Evolutionary conservation across 2,113 vertebrate genomes (phyloP).

Genomic region (Colistium nudipinnis): DNA sequence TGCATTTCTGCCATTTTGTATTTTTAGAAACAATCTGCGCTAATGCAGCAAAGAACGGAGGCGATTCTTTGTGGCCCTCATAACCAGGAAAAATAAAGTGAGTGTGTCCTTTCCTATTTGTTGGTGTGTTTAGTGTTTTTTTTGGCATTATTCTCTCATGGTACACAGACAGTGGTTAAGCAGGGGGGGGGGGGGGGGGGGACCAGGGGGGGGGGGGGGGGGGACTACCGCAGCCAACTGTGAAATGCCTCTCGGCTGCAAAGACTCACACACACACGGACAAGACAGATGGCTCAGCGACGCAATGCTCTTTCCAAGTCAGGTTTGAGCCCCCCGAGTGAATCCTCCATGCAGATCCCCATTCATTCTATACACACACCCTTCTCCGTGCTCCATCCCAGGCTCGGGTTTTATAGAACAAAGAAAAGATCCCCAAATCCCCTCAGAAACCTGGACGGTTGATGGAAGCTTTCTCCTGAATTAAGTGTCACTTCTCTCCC

Average conservation of each 20-base stretch:
- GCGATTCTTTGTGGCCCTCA: background rate
- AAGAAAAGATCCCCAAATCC: constrained; percentile 36
- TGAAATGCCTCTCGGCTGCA: constrained; percentile 53
- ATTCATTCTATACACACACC: constrained; percentile 40
- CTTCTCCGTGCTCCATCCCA: background rate
- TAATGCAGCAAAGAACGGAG: background rate
- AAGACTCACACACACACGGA: constrained; percentile 33
- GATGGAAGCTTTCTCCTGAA: constrained; percentile 39
- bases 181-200: no score
- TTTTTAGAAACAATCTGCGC: constrained; percentile 15
- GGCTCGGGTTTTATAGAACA: constrained; percentile 1
- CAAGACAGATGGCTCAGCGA: constrained; percentile 79
- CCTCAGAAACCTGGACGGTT: constrained; percentile 20
- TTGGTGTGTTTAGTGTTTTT: constrained; percentile 32
- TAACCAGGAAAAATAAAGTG: no score
- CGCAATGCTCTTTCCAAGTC: constrained; percentile 70
- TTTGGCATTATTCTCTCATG: constrained; percentile 14
- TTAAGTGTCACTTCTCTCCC: constrained; percentile 17
- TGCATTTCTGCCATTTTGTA: constrained; percentile 3
- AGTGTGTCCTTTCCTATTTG: background rate
- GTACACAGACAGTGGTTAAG: constrained; percentile 46
- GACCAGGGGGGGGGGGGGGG: constrained; percentile 41
- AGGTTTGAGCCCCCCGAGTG: constrained; percentile 54
- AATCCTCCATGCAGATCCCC: constrained; percentile 44
- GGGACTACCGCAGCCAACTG: constrained; percentile 65